Evolutionary conservation across 2,113 vertebrate genomes (phyloP).

Genomic region (Lichenostomus cassidix): DNA sequence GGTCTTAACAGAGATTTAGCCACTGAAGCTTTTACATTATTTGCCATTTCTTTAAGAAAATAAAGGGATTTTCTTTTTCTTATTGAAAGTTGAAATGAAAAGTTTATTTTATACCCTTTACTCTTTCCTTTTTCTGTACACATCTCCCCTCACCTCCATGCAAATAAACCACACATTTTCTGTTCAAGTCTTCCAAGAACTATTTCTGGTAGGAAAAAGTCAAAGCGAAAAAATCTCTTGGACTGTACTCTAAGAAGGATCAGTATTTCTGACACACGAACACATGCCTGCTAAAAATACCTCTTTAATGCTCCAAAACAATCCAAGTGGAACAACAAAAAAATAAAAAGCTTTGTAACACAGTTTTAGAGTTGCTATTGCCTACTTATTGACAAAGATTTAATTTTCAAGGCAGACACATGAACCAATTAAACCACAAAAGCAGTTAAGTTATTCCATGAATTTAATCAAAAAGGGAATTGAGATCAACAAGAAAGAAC

Average conservation of each 20-base stretch:
- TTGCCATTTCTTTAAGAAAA: not conserved
- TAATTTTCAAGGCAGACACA: not conserved
- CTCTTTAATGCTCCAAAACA: not conserved
- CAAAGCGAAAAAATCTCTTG: not conserved
- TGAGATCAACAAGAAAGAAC: not conserved
- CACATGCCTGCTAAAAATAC: not conserved
- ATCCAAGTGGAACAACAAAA: not conserved
- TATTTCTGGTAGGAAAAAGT: not conserved
- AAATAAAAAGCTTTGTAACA: not conserved
- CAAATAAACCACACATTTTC: not conserved
- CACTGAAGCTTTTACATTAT: not conserved
- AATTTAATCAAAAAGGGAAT: not conserved
- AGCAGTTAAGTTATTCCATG: not conserved
- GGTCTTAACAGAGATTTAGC: not conserved
- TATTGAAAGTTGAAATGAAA: not conserved
- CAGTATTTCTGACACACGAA: not conserved
- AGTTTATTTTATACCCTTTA: not conserved
- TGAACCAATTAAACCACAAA: not conserved
- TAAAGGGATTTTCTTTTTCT: not conserved
- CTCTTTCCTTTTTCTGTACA: not conserved
- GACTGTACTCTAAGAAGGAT: not conserved
- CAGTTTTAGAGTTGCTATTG: not conserved
- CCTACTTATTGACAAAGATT: not conserved
- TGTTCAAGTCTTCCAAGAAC: not conserved
- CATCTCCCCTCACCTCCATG: rapidly evolving